Percentiles rank a stretch among this genome's conserved stretches.
Conservation (phyloP, 2,797 vertebrate species). For the Intellagama lesueurii region DNA sequence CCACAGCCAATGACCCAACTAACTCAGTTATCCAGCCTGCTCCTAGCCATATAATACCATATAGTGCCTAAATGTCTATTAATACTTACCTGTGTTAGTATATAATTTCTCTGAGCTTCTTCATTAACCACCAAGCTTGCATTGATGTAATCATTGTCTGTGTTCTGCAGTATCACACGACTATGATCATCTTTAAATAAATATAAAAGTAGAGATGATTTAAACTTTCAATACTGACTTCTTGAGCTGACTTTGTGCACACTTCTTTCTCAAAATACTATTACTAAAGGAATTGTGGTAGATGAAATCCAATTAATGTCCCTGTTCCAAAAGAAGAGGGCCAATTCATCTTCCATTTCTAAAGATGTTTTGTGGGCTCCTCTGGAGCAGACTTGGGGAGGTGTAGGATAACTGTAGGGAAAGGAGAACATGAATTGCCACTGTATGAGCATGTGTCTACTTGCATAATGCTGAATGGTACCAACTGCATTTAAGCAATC, state of each 20-base stretch:
- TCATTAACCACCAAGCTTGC: conserved; percentile 93
- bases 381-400: background rate
- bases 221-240: conserved; percentile 24
- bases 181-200: conserved; percentile 93
- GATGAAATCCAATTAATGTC: background rate
- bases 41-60: too few species aligned
- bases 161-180: conserved; percentile 91
- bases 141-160: conserved; percentile 98
- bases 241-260: background rate
- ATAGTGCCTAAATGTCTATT: background rate
- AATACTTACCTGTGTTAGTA: conserved; percentile 91
- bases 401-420: background rate
- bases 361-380: background rate
- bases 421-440: background rate
- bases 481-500: background rate
- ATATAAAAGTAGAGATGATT: conserved; percentile 50
- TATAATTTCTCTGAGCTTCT: conserved; percentile 93
- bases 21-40: too few species aligned
- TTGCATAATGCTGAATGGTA: background rate
- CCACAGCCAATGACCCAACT: too few species aligned
- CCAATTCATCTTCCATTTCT: background rate
- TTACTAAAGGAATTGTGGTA: background rate
- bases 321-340: background rate
- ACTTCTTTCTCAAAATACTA: background rate
- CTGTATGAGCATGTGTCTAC: background rate